Evolutionary conservation across 2,888 invertebrate species (phyloP).

Genomic region (Acronicta psi): DNA sequence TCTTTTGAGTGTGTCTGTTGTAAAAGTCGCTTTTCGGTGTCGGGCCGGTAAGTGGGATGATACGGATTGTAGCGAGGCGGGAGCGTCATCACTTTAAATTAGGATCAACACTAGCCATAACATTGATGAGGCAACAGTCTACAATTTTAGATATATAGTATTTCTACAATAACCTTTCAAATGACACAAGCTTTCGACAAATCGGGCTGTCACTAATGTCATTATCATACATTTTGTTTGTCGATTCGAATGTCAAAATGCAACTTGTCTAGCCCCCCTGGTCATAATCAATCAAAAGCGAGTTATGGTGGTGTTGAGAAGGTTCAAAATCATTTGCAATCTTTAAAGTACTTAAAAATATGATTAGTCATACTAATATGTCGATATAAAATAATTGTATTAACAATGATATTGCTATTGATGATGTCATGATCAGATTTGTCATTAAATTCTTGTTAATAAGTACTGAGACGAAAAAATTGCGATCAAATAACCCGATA

Average conservation of each 20-base stretch:
- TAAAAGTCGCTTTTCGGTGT: constrained; percentile 73
- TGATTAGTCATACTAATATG: neutral
- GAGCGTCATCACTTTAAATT: constrained; percentile 6
- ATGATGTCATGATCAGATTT: constrained; percentile 36
- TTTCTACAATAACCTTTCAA: neutral
- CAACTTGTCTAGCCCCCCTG: no score
- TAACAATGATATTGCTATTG: constrained; percentile 8
- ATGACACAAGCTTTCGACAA: no score
- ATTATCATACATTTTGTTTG: no score
- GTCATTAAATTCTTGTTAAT: constrained; percentile 21
- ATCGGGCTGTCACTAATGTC: no score
- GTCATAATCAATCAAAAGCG: no score
- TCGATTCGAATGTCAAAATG: no score
- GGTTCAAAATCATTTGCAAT: no score
- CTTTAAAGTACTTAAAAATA: neutral
- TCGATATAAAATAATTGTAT: constrained; percentile 29
- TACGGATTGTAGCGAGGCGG: constrained; percentile 31
- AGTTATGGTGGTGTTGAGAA: no score
- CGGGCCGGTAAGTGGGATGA: constrained; percentile 61
- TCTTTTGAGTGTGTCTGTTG: constrained; percentile 85
- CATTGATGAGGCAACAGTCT: neutral
- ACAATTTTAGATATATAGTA: neutral
- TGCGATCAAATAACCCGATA: constrained; percentile 35
- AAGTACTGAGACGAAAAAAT: constrained; percentile 30
- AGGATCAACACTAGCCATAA: neutral